These are phyloP conservation scores for Heliothis peltigera DNA, from an alignment of 2,888 invertebrate genomes.

Conservation along the genomic window DNA sequence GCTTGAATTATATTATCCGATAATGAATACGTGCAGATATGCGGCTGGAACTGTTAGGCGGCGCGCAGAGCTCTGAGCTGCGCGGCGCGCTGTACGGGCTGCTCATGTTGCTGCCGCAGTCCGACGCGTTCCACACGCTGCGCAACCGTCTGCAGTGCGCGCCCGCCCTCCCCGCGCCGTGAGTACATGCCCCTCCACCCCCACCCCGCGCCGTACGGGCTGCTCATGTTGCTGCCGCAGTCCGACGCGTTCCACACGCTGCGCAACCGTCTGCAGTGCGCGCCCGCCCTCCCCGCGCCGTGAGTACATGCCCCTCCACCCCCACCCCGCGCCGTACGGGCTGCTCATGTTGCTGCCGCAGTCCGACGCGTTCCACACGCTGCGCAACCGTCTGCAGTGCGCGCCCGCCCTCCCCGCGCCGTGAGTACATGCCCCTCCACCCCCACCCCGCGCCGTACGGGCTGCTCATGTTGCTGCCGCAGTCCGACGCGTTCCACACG, in stretches of 20 bases:
- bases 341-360: slow-evolving; percentile 99
- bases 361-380: slow-evolving; percentile 97
- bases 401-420: slow-evolving; percentile 59
- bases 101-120: slow-evolving; percentile 99
- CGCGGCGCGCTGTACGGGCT: slow-evolving; percentile 98
- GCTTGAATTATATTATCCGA: not conserved
- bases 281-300: slow-evolving; percentile 53
- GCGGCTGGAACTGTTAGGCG: slow-evolving; percentile 95
- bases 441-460: slow-evolving; percentile 98
- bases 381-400: slow-evolving; percentile 92
- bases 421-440: slow-evolving; percentile 12
- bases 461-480: slow-evolving; percentile 98
- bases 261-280: slow-evolving; percentile 91
- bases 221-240: slow-evolving; percentile 93
- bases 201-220: not conserved
- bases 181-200: not conserved
- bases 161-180: slow-evolving; percentile 46
- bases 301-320: too few species aligned
- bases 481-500: slow-evolving; percentile 98
- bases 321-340: slow-evolving; percentile 98
- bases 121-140: slow-evolving; percentile 97
- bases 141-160: slow-evolving; percentile 92
- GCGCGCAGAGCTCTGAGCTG: slow-evolving; percentile 93
- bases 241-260: slow-evolving; percentile 98
- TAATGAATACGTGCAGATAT: slow-evolving; percentile 91